phyloP scores from a whole-genome alignment of 2,888 invertebrate species.

The Orthonychiurus folsomi region DNA sequence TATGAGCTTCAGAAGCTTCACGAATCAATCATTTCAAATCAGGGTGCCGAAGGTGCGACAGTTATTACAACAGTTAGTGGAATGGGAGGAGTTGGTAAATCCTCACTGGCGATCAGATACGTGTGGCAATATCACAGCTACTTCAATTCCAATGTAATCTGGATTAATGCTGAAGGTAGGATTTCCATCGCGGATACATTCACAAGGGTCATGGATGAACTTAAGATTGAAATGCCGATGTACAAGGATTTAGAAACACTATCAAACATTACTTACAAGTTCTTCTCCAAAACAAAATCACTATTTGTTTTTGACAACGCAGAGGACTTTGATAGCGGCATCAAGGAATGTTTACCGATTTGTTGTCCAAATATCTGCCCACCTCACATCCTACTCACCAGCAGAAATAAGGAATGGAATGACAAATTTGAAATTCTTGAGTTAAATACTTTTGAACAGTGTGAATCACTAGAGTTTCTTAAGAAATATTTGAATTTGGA shows the following conservation, averaged over 20 bases:
- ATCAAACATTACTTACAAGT: neutral
- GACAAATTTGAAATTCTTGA: neutral
- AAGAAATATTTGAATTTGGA: neutral
- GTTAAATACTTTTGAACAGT: neutral
- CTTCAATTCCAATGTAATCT: neutral
- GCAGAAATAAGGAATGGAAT: conserved; percentile 1
- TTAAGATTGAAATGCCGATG: neutral
- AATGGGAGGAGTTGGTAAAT: neutral
- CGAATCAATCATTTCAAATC: neutral
- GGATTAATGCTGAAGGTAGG: neutral
- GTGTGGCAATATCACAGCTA: neutral
- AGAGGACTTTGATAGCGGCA: neutral
- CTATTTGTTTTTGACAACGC: neutral
- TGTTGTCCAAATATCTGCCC: neutral
- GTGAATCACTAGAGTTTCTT: neutral
- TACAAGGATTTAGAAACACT: neutral
- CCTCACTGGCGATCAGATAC: neutral
- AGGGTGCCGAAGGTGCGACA: neutral
- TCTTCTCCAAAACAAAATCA: neutral
- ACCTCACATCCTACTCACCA: neutral
- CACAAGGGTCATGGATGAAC: neutral
- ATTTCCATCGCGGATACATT: neutral
- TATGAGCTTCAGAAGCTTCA: neutral
- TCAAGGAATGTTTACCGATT: neutral
- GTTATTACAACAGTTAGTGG: neutral